Conservation (phyloP, 2,888 invertebrate species). For the Amphipyra tragopoginis region DNA sequence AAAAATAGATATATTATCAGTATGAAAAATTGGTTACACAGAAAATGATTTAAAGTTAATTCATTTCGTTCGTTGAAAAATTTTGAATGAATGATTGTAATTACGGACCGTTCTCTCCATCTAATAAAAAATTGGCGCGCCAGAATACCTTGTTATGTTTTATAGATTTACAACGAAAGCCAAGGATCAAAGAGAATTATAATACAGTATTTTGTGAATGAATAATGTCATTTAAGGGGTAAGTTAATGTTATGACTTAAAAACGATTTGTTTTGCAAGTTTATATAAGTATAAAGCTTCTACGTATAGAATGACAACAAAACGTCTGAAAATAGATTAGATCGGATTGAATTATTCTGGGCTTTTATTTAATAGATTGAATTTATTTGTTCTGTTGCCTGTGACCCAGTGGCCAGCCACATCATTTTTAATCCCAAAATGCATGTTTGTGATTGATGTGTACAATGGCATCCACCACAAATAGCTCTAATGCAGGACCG, state of each 20-base stretch:
- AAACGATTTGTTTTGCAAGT: too few species aligned
- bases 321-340: too few species aligned
- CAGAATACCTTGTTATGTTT: conserved; percentile 49
- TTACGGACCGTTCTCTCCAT: conserved; percentile 18
- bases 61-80: conserved; percentile 5
- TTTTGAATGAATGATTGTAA: conserved; percentile 29
- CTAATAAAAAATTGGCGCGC: conserved; percentile 30
- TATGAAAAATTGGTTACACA: background rate
- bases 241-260: too few species aligned
- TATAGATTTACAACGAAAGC: conserved; percentile 39
- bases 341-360: too few species aligned
- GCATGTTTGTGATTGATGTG: too few species aligned
- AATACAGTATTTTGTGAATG: conserved; percentile 39
- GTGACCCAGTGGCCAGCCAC: too few species aligned
- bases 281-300: too few species aligned
- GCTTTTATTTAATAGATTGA: too few species aligned
- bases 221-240: conserved; percentile 26
- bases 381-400: too few species aligned
- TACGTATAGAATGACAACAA: too few species aligned
- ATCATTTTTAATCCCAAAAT: too few species aligned
- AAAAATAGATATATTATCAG: background rate
- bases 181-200: conserved; percentile 39
- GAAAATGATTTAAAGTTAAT: background rate
- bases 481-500: background rate
- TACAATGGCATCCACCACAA: background rate